phyloP scores from a whole-genome alignment of 2,113 vertebrate genomes.

The Lagopus muta region DNA sequence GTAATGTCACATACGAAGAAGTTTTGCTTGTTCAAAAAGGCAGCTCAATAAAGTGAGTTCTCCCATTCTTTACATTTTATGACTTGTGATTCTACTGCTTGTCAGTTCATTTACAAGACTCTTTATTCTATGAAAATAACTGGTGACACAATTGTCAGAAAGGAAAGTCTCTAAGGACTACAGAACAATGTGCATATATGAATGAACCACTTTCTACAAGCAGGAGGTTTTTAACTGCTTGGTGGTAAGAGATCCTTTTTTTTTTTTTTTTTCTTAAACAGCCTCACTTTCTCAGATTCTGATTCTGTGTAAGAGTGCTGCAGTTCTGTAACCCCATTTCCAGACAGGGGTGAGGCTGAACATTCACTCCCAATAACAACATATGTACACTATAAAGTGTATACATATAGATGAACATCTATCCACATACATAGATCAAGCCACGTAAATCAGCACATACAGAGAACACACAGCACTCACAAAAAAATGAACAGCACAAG shows the following conservation, averaged over 20 bases:
- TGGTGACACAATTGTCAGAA: conserved; percentile 4
- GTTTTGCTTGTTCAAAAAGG: background rate
- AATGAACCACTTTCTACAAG: background rate
- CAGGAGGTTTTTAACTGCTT: conserved; percentile 5
- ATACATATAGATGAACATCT: rapidly evolving
- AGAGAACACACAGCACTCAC: background rate
- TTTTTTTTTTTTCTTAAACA: background rate
- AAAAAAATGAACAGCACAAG: background rate
- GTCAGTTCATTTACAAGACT: conserved; percentile 16
- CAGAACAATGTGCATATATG: background rate
- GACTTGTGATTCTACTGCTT: conserved; percentile 30
- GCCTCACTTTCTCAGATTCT: background rate
- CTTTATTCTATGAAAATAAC: background rate
- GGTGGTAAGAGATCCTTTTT: background rate
- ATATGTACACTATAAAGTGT: rapidly evolving
- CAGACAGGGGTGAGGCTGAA: background rate
- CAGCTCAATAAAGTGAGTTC: background rate
- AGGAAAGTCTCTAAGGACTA: background rate
- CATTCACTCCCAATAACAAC: background rate
- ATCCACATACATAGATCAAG: background rate
- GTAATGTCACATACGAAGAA: background rate
- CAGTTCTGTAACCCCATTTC: background rate
- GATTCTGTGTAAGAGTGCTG: background rate
- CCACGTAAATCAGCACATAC: rapidly evolving
- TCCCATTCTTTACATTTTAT: background rate